Conservation (phyloP, 2,888 invertebrate species). For the Agonopterix alstromeriana region DNA sequence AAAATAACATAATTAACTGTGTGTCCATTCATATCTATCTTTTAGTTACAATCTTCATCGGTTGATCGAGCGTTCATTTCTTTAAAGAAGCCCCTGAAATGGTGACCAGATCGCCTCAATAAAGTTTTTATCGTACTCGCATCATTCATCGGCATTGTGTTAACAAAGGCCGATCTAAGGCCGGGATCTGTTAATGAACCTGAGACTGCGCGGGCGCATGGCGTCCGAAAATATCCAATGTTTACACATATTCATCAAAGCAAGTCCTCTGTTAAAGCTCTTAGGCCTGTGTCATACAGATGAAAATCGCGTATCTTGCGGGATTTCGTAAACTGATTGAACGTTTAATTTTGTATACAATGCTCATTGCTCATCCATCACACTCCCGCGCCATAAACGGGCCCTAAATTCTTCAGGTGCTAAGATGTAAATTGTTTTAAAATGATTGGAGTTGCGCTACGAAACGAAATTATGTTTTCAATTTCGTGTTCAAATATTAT, state of each 20-base stretch:
- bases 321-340: too few relatives aligned
- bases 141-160: background rate
- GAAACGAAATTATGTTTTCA: background rate
- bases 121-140: background rate
- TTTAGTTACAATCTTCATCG: too few relatives aligned
- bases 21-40: too few relatives aligned
- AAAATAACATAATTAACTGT: too few relatives aligned
- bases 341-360: conserved; percentile 11
- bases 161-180: conserved; percentile 1
- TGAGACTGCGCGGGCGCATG: conserved; percentile 12
- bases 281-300: too few relatives aligned
- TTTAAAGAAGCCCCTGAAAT: too few relatives aligned
- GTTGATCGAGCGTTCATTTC: too few relatives aligned
- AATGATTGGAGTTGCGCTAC: background rate
- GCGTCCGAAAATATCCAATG: conserved; percentile 43
- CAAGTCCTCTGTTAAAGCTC: background rate
- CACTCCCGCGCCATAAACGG: conserved; percentile 31
- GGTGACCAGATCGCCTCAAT: too few relatives aligned
- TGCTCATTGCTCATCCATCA: conserved; percentile 22
- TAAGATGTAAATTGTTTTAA: conserved; percentile 27
- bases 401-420: conserved; percentile 52
- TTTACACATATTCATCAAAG: background rate
- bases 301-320: too few relatives aligned
- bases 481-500: background rate
- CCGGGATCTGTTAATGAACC: conserved; percentile 9